Conservation (phyloP, 2,888 invertebrate species). For the Machimus rusticus region DNA sequence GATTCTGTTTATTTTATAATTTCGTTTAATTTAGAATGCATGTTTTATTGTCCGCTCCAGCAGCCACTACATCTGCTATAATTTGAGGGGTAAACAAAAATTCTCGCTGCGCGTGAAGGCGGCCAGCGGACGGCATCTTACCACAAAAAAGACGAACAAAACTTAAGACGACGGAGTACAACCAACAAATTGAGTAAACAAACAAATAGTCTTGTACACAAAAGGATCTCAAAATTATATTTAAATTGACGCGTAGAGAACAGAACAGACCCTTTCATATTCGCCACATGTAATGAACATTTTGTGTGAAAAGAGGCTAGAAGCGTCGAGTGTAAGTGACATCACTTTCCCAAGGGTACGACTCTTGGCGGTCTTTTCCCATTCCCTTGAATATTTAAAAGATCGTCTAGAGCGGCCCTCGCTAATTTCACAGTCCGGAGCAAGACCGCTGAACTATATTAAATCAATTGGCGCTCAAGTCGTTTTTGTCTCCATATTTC, state of each 20-base stretch:
- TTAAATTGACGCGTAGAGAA: not conserved
- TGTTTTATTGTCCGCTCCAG: not conserved
- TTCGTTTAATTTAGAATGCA: conserved; percentile 14
- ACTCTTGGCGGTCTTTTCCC: not conserved
- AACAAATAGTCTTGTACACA: not conserved
- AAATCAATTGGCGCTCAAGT: conserved; percentile 21
- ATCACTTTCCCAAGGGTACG: not conserved
- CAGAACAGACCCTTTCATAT: not conserved
- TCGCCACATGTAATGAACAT: not conserved
- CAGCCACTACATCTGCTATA: not conserved
- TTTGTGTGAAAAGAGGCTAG: not conserved
- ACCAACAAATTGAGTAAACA: not conserved
- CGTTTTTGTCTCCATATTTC: conserved; percentile 29
- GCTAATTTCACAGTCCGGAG: not conserved
- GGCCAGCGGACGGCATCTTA: not conserved
- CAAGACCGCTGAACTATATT: conserved; percentile 10
- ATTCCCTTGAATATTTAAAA: not conserved
- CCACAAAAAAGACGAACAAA: not conserved
- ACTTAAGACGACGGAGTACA: not conserved
- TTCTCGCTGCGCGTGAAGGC: not conserved
- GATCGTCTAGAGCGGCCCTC: not conserved
- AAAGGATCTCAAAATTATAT: not conserved
- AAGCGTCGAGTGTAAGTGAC: not conserved
- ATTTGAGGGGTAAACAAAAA: not conserved
- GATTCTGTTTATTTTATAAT: conserved; percentile 7